Conservation (phyloP, 1,140 invertebrate genomes). For the Camponotus vicinus region DNA sequence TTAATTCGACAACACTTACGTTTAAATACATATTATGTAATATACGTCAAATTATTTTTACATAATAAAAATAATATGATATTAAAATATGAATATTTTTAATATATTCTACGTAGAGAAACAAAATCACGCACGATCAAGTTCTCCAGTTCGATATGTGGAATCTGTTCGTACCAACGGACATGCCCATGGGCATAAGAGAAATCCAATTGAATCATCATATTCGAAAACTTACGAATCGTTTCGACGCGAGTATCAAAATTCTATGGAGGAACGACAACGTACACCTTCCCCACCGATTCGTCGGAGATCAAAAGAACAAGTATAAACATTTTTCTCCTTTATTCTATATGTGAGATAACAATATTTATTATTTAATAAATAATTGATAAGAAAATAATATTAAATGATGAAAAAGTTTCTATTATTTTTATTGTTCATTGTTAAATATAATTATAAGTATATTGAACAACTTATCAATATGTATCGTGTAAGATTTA, state of each 20-base stretch:
- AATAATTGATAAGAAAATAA: neutral
- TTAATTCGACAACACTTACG: neutral
- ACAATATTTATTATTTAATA: neutral
- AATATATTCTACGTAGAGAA: slow-evolving; percentile 69
- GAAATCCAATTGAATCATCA: slow-evolving; percentile 76
- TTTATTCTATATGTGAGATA: neutral
- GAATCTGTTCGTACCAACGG: slow-evolving; percentile 74
- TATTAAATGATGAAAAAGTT: slow-evolving; percentile 1
- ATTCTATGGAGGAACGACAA: slow-evolving; percentile 80
- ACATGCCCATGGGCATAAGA: slow-evolving; percentile 68
- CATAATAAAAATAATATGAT: neutral
- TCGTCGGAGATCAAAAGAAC: slow-evolving; percentile 72
- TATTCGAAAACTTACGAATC: slow-evolving; percentile 78
- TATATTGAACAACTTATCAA: neutral
- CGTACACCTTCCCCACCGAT: slow-evolving; percentile 84
- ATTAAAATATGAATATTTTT: neutral
- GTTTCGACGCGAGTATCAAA: slow-evolving; percentile 71
- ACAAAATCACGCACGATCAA: slow-evolving; percentile 73
- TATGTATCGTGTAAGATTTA: neutral
- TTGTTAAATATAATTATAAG: neutral
- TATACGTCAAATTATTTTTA: neutral
- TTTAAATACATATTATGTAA: neutral
- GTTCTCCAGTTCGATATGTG: slow-evolving; percentile 75
- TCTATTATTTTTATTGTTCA: neutral
- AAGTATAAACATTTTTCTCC: slow-evolving; percentile 28